These are phyloP conservation scores for Campylomormyrus numenius DNA, from an alignment of 2,113 vertebrate species.

Conservation along the genomic window DNA sequence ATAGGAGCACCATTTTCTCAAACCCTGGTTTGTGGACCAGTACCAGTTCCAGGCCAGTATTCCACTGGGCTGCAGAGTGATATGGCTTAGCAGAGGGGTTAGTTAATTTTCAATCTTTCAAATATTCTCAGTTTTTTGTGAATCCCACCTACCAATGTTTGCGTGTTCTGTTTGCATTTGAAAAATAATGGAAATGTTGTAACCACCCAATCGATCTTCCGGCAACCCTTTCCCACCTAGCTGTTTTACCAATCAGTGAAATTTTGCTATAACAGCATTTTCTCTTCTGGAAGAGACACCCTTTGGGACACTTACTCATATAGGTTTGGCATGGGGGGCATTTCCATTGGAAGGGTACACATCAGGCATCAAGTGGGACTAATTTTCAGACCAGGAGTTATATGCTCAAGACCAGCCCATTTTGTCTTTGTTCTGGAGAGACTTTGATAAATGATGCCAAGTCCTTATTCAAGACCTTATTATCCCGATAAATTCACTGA, in stretches of 20 bases:
- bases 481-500: too few relatives aligned
- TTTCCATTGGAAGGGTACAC: neutral
- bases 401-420: too few relatives aligned
- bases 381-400: too few relatives aligned
- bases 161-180: neutral
- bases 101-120: too few relatives aligned
- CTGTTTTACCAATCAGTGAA: neutral
- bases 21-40: neutral
- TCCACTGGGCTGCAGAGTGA: neutral
- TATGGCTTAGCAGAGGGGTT: too few relatives aligned
- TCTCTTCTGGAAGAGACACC: neutral
- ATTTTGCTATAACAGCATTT: neutral
- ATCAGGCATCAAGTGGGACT: too few relatives aligned
- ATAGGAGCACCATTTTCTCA: neutral
- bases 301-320: neutral
- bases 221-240: neutral
- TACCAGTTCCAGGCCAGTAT: neutral
- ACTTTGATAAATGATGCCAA: too few relatives aligned
- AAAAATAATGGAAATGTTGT: neutral
- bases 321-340: neutral
- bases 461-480: too few relatives aligned
- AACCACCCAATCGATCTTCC: neutral
- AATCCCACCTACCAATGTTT: neutral
- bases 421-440: too few relatives aligned
- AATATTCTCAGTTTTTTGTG: too few relatives aligned